A percentile compares a stretch with the other conserved stretches of the same genome.
Evolutionary conservation across 2,888 invertebrate genomes (phyloP).

Genomic region (Acronicta aceris): DNA sequence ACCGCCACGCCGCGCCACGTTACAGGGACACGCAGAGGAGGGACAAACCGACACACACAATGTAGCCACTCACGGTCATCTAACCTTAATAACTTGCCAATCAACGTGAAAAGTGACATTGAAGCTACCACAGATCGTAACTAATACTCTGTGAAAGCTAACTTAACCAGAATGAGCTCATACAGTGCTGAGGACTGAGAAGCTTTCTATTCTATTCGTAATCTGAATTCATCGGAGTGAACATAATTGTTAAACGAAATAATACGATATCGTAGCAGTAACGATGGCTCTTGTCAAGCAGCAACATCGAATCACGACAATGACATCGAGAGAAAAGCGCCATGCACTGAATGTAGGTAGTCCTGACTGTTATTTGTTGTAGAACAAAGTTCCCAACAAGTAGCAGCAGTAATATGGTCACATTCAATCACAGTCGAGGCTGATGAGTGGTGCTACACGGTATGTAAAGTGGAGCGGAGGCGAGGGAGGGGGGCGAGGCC

Average conservation of each 20-base stretch:
- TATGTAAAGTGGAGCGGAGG: conserved; percentile 71
- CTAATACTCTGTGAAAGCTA: conserved; percentile 24
- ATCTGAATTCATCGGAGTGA: conserved; percentile 27
- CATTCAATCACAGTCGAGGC: conserved; percentile 68
- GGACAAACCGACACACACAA: conserved; percentile 81
- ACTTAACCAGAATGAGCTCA: conserved; percentile 29
- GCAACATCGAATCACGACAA: conserved; percentile 80
- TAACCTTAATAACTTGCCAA: conserved; percentile 47
- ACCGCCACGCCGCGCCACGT: conserved; percentile 70
- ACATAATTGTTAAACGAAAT: conserved; percentile 37
- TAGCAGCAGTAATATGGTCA: conserved; percentile 65
- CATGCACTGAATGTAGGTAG: conserved; percentile 79
- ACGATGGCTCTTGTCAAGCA: conserved; percentile 57
- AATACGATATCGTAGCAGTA: conserved; percentile 40
- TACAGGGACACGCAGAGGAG: conserved; percentile 73
- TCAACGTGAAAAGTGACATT: conserved; percentile 39
- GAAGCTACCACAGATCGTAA: conserved; percentile 15
- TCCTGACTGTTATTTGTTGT: conserved; percentile 58
- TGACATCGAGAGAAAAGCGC: conserved; percentile 77
- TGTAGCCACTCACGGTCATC: conserved; percentile 82
- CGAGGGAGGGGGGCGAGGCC: conserved; percentile 47
- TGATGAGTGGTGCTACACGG: conserved; percentile 86
- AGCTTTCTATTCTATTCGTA: conserved; percentile 34
- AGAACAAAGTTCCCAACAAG: conserved; percentile 56
- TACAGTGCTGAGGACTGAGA: conserved; percentile 44